Evolutionary conservation across 2,888 invertebrate species (phyloP).

Genomic region (Xestia ashworthii): DNA sequence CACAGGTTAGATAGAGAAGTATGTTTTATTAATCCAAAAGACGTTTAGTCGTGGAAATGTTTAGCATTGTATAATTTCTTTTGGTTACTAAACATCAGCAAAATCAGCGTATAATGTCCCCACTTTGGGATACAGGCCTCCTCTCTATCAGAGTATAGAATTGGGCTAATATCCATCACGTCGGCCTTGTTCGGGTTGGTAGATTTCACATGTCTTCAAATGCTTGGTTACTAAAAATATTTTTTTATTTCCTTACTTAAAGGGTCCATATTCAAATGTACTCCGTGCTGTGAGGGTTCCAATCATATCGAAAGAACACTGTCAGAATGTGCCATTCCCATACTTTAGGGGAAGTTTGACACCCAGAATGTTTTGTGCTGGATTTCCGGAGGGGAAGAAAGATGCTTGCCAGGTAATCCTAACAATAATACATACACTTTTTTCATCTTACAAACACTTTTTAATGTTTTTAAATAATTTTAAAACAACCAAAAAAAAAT

Average conservation of each 20-base stretch:
- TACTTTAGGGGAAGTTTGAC: constrained; percentile 84
- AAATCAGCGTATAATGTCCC: not conserved
- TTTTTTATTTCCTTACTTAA: constrained; percentile 42
- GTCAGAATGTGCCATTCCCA: constrained; percentile 84
- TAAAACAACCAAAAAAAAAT: too few species aligned
- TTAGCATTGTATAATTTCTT: not conserved
- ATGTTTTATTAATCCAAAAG: not conserved
- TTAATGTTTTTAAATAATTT: too few species aligned
- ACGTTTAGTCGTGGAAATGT: not conserved
- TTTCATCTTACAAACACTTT: too few species aligned
- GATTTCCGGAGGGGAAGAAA: constrained; percentile 82
- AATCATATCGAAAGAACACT: constrained; percentile 83
- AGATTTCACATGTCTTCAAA: not conserved
- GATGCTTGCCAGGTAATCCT: constrained; percentile 86
- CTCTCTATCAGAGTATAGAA: not conserved
- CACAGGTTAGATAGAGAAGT: not conserved
- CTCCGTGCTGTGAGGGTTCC: constrained; percentile 85
- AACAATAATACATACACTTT: not conserved
- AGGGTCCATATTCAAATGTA: constrained; percentile 84
- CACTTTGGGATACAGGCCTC: not conserved
- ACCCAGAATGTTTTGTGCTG: constrained; percentile 88
- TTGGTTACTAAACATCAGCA: not conserved
- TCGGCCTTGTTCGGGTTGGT: not conserved
- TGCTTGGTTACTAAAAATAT: not conserved
- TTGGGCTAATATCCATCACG: not conserved